Evolutionary conservation across 1,140 invertebrate species (phyloP), one percentile per base, ranked within the genome.

Genomic region (Drosophila lacertosa): DNA sequence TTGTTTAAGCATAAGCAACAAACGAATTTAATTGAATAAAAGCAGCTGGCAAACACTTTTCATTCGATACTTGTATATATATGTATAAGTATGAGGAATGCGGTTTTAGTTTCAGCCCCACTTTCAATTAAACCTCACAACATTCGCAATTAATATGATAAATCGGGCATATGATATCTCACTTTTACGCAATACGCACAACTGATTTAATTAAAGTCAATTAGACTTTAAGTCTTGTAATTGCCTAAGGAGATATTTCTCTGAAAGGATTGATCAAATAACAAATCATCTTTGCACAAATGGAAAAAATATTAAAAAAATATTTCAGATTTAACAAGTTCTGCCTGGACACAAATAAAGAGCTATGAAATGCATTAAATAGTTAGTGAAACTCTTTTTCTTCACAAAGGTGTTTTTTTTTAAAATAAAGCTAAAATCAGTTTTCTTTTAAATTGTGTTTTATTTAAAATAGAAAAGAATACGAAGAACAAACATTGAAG

Each of bases 11-110:
- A 74, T 44, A 35, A 44, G 39, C 20, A 54, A 58, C 44, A 50
- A 51, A 50, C 54, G 40, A 66, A 51, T 79, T 79, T 79, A 77
- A 77, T 79, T 82, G 53, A 79, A 79, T 78, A 42, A 55, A 37
- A 50, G 42, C 42, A 62, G 57, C 60, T 53, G 72, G 48, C 32
- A 70, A 48, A 39, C 47, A 60, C 62, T 55, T 45, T 20, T n/a
- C n/a, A n/a, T n/a, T n/a, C n/a, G 37, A 39, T 39, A 39, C 16
- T 11, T 10, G 26, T 18, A 39, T 39, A 39, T 13, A 13, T 22
- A 29, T n/a, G n/a, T n/a, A n/a, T n/a, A n/a, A n/a, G n/a, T n/a
- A n/a, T n/a, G n/a, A n/a, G 26, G 7, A 29, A 40, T 39, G 5
- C 16, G 40, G 40, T 20, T 24, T 11, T 11, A n/a, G 16, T 33